phyloP scores from a whole-genome alignment of 2,113 vertebrate species.

The Spilogale gracilis region DNA sequence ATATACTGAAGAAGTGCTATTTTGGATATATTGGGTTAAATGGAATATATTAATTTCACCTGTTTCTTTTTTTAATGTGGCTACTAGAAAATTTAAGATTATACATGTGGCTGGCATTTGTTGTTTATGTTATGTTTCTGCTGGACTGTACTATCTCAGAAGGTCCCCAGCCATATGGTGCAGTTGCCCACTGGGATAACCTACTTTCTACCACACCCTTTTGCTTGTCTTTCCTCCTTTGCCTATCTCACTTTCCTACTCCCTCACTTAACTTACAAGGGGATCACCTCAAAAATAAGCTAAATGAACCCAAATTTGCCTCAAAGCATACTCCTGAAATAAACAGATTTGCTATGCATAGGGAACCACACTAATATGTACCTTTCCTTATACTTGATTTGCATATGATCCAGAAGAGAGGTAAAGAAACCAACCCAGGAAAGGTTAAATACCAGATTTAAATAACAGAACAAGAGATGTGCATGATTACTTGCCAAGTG shows the following conservation, averaged over 20 bases:
- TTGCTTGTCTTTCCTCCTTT: not conserved
- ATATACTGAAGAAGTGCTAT: not conserved
- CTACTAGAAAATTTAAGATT: not conserved
- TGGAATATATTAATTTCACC: not conserved
- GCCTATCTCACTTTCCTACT: not conserved
- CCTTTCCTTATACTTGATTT: not conserved
- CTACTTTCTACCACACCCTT: not conserved
- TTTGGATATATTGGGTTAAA: not conserved
- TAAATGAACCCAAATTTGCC: not conserved
- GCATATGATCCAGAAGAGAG: not conserved
- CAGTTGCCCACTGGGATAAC: not conserved
- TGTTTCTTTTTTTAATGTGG: not conserved
- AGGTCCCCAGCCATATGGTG: not conserved
- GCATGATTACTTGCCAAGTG: not conserved
- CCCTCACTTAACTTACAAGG: not conserved
- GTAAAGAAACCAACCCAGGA: not conserved
- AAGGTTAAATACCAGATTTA: constrained; percentile 52
- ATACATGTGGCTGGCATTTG: not conserved
- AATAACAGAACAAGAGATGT: not conserved
- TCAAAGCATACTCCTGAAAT: not conserved
- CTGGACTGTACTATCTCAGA: not conserved
- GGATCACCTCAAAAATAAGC: constrained; percentile 18
- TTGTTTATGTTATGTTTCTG: not conserved
- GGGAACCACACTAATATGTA: not conserved
- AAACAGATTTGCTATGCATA: not conserved